Percentiles rank a stretch among this genome's conserved stretches.
Conservation (phyloP, 2,888 invertebrate species). For the Morpho achilles region DNA sequence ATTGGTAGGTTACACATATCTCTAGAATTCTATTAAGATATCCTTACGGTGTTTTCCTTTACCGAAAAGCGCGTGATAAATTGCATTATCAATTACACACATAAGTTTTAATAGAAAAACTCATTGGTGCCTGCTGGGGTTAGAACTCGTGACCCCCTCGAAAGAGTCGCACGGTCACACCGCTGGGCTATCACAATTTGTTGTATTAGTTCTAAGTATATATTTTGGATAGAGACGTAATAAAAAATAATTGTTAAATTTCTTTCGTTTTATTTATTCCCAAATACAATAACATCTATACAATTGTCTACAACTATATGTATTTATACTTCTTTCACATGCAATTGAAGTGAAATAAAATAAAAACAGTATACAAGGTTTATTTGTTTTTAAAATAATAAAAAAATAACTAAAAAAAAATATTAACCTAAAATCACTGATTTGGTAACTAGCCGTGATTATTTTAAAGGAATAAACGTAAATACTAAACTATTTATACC, state of each 20-base stretch:
- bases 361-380: conserved; percentile 13
- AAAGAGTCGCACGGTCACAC: too few species aligned
- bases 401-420: conserved; percentile 22
- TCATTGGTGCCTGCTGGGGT: too few species aligned
- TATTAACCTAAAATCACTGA: conserved; percentile 42
- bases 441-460: conserved; percentile 38
- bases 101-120: too few species aligned
- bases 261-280: conserved; percentile 67
- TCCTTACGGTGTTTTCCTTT: too few species aligned
- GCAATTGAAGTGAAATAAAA: conserved; percentile 45
- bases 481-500: background rate
- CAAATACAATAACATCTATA: conserved; percentile 80
- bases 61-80: too few species aligned
- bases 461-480: background rate
- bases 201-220: too few species aligned
- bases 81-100: too few species aligned
- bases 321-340: conserved; percentile 69
- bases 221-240: background rate
- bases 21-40: too few species aligned
- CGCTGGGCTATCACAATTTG: too few species aligned
- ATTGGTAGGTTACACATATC: too few species aligned
- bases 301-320: conserved; percentile 74
- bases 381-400: conserved; percentile 12
- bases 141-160: too few species aligned
- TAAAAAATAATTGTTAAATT: conserved; percentile 15